Evolutionary conservation across 2,888 invertebrate genomes (phyloP), one percentile per base, ranked within the genome.

Genomic region (Synanthedon vespiformis): DNA sequence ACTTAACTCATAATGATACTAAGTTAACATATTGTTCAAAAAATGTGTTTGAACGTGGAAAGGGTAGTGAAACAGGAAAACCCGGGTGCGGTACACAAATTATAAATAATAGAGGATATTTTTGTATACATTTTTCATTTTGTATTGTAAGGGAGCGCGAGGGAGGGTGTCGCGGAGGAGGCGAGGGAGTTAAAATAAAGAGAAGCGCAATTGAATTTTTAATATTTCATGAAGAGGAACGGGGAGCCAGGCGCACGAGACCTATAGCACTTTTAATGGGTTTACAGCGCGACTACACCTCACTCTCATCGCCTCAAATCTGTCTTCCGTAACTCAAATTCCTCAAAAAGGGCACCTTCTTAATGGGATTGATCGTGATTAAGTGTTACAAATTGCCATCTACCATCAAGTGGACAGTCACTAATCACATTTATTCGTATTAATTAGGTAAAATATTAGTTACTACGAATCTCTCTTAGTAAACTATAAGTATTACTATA

Each of bases 191-290:
- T 82, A 83, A 85, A 86, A 87, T 88, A 88, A 86, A 88, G 85
- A 87, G 87, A 82, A 85, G 82, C 83, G 85, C 88, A 85, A 87
- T 86, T 86, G 85, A 86, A 86, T 87, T 86, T 88, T 87, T 86
- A 87, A 88, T 88, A 87, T 88, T 87, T 85, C 83, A 87, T 85
- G 88, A 86, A 86, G 82, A 82, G 87, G 82, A 80, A 74, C 75
- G 79, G 67, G 34, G 34, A 34, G 72, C 60, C 67, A 59, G 70
- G 64, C 47, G 57, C 48, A 61, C 61, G 64, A 62, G 58, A 72
- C 74, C 72, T 72, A 74, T 70, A 81, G 80, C 80, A 75, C 75
- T 80, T 80, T 80, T 82, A 85, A 86, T 85, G 81, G 86, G 80
- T 84, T 81, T 81, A 78, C 72, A 67, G 54, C 50, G 56, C 48